Base-by-base conservation (phyloP, 2,797 vertebrate genomes). In the Acropternis orthonyx region DNA sequence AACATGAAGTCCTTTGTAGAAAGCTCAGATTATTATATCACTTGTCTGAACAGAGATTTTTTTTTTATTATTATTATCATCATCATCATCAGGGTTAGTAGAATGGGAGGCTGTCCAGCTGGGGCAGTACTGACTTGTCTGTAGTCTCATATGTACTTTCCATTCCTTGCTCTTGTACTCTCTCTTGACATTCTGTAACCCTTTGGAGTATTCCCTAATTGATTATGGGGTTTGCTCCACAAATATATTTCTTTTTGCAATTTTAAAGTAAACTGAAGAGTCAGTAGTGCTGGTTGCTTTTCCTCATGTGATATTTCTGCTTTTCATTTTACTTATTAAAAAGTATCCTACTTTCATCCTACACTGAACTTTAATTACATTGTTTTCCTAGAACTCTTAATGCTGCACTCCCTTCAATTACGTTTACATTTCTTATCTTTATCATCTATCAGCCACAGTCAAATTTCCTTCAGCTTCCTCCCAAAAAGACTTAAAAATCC, bases 1-100 rank as follows among this genome's bases (percentile, higher is more conserved):
- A 96, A 88, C 28, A 24, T 36, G 37, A 93, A 89, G 85, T 72
- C 22, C 48, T 92, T 93, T 92, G 58, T 56, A 66, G 72, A 85
- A 93, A 89, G 54, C 55, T 78, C 48, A 65, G 36, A 92, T 96
- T 89, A 91, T 95, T 84, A 87, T 78, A 85, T 94, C 91, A 75
- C 72, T 54, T 68, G 37, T 93, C 87, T 88, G 37, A 62, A 68
- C 34, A 72, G 74, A 92, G 74, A 85, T 91, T 49, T 49, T 9
- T 26, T 49, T 8, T 37, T 48, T 24, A 24, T 24, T 23, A 23
- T 22, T 46, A 22, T 46, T 46, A 12, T 46, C 23, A 23, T 48
- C 26, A 49, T 27, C 27, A 51, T 51, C 10, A 27, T 51, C 49
- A 51, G 15, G 49, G 27, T 51, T 51, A 68, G 49, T 43, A 36